A percentile compares a stretch with the other conserved stretches of the same genome.
Evolutionary conservation across 1,140 invertebrate genomes (phyloP).

Genomic region (Trialeurodes vaporariorum): DNA sequence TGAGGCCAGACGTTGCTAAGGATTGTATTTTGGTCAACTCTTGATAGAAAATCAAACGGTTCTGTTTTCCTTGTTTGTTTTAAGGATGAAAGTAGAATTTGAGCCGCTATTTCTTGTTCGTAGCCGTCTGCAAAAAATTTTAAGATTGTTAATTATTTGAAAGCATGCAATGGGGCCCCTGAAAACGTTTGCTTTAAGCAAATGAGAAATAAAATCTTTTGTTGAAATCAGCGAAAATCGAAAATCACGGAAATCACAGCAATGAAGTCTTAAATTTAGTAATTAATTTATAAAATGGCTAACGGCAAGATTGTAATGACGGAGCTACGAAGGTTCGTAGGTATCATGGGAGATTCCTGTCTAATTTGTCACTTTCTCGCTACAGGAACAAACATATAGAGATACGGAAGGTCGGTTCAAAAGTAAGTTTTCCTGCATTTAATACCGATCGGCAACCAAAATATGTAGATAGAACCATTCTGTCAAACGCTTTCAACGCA

Average conservation of each 20-base stretch:
- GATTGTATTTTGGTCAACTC: conserved; percentile 41
- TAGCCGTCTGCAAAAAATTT: conserved; percentile 7
- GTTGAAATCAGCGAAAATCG: background rate
- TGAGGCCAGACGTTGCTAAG: conserved; percentile 44
- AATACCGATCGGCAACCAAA: conserved; percentile 6
- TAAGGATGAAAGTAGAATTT: conserved; percentile 43
- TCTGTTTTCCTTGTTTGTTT: conserved; percentile 41
- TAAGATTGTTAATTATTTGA: too few species aligned
- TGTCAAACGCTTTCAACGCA: too few species aligned
- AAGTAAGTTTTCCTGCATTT: conserved; percentile 4
- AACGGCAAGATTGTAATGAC: too few species aligned
- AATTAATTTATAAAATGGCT: too few species aligned
- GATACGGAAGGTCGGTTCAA: background rate
- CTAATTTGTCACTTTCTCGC: background rate
- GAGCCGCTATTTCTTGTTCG: conserved; percentile 34
- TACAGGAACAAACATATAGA: background rate
- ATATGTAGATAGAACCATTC: too few species aligned
- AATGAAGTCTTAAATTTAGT: too few species aligned
- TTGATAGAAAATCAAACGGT: conserved; percentile 37
- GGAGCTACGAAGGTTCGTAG: too few species aligned
- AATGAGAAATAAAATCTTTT: conserved; percentile 1
- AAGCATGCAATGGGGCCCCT: too few species aligned
- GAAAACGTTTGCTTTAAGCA: too few species aligned
- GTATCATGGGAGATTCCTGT: too few species aligned
- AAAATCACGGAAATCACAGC: too few species aligned